Percentiles rank a stretch among this genome's conserved stretches.
These are phyloP conservation scores for Piaya cayana DNA, from an alignment of 2,113 vertebrate genomes.

Conservation along the genomic window DNA sequence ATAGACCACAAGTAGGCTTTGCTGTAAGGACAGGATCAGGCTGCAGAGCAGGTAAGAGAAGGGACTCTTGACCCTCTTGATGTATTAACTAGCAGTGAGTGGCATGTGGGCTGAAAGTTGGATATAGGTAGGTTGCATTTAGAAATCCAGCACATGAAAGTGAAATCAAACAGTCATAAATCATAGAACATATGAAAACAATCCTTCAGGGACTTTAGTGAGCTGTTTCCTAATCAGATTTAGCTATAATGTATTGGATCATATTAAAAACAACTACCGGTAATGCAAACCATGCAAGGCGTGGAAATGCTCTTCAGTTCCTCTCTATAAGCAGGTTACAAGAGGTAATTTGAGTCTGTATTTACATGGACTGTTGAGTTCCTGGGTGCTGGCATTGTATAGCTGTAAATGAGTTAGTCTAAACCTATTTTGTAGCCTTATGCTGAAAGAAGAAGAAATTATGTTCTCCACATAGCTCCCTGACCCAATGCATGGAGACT, in stretches of 20 bases:
- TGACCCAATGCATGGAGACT: not conserved
- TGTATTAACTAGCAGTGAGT: not conserved
- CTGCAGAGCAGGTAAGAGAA: not conserved
- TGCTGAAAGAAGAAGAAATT: not conserved
- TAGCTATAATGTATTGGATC: conserved; percentile 36
- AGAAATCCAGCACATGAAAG: conserved; percentile 1
- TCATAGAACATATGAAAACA: conserved; percentile 14
- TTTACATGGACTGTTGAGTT: conserved; percentile 4
- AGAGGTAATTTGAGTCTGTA: conserved; percentile 43
- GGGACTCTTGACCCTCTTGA: not conserved
- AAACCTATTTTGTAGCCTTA: conserved; percentile 25
- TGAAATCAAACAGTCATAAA: conserved; percentile 45
- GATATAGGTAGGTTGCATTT: not conserved
- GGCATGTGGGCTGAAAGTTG: not conserved
- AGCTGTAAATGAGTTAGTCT: not conserved
- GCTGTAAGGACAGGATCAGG: not conserved
- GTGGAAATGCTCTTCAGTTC: conserved; percentile 41
- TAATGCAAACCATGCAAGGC: conserved; percentile 28
- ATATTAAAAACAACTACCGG: not conserved
- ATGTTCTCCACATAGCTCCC: not conserved
- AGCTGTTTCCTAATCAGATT: conserved; percentile 63
- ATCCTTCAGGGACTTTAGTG: not conserved
- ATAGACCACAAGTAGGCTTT: not conserved
- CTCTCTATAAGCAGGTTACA: conserved; percentile 29
- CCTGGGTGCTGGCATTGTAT: not conserved